Evolutionary conservation across 1,140 invertebrate species (phyloP).

Genomic region (Pentalonia nigronervosa): DNA sequence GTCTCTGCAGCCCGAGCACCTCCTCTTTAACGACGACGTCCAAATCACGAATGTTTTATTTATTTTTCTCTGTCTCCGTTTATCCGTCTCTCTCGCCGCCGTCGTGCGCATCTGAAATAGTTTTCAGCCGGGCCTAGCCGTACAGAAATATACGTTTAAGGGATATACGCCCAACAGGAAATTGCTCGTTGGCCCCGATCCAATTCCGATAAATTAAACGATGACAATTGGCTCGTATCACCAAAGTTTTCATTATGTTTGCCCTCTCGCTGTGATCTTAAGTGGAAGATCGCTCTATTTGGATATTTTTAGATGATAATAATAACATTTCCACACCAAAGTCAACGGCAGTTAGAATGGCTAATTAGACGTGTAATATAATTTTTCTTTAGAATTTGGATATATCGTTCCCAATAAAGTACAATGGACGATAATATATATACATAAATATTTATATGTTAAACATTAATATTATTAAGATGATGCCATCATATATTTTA

Average conservation of each 20-base stretch:
- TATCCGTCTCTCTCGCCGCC: neutral
- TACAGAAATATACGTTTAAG: conserved; percentile 52
- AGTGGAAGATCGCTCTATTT: neutral
- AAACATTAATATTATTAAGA: neutral
- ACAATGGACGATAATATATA: neutral
- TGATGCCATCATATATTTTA: neutral
- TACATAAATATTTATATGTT: neutral
- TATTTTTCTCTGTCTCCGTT: neutral
- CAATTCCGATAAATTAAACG: conserved; percentile 57
- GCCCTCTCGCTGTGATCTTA: neutral
- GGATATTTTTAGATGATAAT: conserved; percentile 50
- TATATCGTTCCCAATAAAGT: neutral
- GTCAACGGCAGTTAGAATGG: conserved; percentile 25
- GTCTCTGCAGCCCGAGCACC: neutral
- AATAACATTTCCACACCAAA: conserved; percentile 45
- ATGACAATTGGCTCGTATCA: conserved; percentile 57
- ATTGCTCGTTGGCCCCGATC: conserved; percentile 44
- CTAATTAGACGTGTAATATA: conserved; percentile 32
- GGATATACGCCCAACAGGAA: conserved; percentile 55
- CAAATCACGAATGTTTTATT: conserved; percentile 44
- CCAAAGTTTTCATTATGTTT: conserved; percentile 58
- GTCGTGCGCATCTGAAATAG: conserved; percentile 42
- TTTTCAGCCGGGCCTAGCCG: conserved; percentile 30
- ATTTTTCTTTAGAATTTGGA: neutral
- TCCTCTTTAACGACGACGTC: conserved; percentile 37